Conservation (phyloP, 2,888 invertebrate species). For the Anodontia alba region DNA sequence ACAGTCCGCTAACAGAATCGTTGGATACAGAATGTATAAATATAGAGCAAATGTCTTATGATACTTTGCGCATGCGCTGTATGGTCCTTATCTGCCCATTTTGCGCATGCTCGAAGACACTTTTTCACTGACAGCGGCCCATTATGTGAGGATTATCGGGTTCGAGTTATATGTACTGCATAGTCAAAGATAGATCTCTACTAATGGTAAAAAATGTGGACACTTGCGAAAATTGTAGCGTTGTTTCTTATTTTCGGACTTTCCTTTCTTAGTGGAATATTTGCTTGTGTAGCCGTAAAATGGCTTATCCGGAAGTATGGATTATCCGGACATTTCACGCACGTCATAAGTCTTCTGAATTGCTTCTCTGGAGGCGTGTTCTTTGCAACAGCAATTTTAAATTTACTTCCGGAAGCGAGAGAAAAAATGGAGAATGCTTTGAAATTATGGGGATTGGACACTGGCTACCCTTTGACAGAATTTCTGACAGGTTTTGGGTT, state of each 20-base stretch:
- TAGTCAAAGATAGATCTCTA: no score
- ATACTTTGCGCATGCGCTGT: no score
- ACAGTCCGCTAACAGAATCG: no score
- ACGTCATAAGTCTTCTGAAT: conserved; percentile 62
- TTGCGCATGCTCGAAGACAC: no score
- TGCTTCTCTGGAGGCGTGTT: conserved; percentile 85
- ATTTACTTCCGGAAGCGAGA: conserved; percentile 83
- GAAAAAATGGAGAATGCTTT: conserved; percentile 72
- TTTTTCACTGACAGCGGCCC: no score
- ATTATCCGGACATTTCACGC: conserved; percentile 28
- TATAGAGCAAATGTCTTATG: no score
- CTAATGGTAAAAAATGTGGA: conserved; percentile 33
- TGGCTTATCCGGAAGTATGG: conserved; percentile 39
- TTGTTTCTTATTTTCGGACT: conserved; percentile 57
- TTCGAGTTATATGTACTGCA: no score
- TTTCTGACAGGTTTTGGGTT: conserved; percentile 52
- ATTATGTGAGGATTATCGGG: no score
- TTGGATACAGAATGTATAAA: no score
- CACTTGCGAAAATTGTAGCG: conserved; percentile 55
- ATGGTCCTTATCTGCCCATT: no score
- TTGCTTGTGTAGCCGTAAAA: conserved; percentile 47
- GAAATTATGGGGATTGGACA: conserved; percentile 33
- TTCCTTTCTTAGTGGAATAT: conserved; percentile 52
- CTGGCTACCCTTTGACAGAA: conserved; percentile 55
- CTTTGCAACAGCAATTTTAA: conserved; percentile 83